These are phyloP conservation scores for Eilema depressum DNA, from an alignment of 2,888 invertebrate species.

Conservation along the genomic window DNA sequence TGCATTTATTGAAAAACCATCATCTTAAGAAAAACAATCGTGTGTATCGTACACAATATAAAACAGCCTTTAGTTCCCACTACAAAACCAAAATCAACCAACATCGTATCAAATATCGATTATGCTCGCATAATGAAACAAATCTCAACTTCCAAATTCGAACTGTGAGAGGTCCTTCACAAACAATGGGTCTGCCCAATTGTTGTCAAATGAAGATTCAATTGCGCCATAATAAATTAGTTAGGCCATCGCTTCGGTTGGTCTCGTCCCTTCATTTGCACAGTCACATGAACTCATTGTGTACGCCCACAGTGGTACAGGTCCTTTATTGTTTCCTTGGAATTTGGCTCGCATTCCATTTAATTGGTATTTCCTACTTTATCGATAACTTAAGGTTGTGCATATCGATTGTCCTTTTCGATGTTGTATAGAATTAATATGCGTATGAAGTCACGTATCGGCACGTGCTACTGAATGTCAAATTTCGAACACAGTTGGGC, in stretches of 20 bases:
- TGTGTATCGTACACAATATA: background rate
- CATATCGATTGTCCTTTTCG: slow-evolving; percentile 38
- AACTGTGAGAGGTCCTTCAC: slow-evolving; percentile 48
- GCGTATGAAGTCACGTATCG: slow-evolving; percentile 47
- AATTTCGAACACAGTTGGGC: slow-evolving; percentile 22
- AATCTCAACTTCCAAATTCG: slow-evolving; percentile 62
- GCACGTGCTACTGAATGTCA: slow-evolving; percentile 39
- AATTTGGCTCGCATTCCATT: slow-evolving; percentile 61
- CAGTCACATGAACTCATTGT: slow-evolving; percentile 64
- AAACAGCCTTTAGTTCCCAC: slow-evolving; percentile 15
- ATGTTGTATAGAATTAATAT: slow-evolving; percentile 34
- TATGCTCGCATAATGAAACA: slow-evolving; percentile 55
- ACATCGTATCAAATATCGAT: slow-evolving; percentile 35
- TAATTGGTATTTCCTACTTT: slow-evolving; percentile 62
- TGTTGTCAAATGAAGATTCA: slow-evolving; percentile 85
- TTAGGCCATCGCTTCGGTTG: slow-evolving; percentile 55
- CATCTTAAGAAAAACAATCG: no score
- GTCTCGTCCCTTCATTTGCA: slow-evolving; percentile 74
- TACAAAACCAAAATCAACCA: background rate
- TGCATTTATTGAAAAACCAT: no score
- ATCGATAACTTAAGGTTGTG: slow-evolving; percentile 48
- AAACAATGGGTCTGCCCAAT: slow-evolving; percentile 76
- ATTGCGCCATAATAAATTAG: slow-evolving; percentile 77
- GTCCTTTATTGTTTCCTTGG: slow-evolving; percentile 69
- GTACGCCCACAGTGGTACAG: slow-evolving; percentile 53